Percentiles rank a stretch among this genome's conserved stretches.
Evolutionary conservation across 1,140 invertebrate genomes (phyloP).

Genomic region (Physella acuta): DNA sequence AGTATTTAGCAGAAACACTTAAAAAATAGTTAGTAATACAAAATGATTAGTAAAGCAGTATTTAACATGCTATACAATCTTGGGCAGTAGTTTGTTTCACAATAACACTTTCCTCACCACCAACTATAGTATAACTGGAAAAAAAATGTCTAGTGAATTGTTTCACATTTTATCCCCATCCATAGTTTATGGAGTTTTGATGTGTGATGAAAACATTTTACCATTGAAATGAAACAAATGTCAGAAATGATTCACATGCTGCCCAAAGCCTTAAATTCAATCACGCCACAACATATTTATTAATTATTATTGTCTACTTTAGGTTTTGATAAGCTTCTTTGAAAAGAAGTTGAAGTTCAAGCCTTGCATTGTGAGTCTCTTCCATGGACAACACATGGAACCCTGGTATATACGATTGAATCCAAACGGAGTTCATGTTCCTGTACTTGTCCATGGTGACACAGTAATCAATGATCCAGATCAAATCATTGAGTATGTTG

Average conservation of each 20-base stretch:
- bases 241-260: neutral
- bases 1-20: no score
- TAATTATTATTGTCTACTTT: conserved; percentile 18
- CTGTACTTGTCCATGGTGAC: conserved; percentile 43
- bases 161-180: no score
- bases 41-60: no score
- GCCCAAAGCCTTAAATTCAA: neutral
- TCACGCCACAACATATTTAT: neutral
- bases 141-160: no score
- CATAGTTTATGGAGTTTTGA: no score
- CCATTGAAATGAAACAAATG: neutral
- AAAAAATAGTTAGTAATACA: no score
- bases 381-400: conserved; percentile 51
- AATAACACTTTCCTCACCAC: no score
- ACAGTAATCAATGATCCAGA: conserved; percentile 45
- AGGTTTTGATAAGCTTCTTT: conserved; percentile 50
- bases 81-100: no score
- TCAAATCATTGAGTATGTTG: conserved; percentile 47
- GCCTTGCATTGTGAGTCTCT: conserved; percentile 45
- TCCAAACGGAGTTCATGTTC: conserved; percentile 49
- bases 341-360: conserved; percentile 51
- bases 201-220: no score
- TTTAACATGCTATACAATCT: no score
- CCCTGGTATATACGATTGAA: conserved; percentile 53
- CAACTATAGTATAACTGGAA: no score